Percentiles rank a stretch among this genome's conserved stretches.
phyloP scores from a whole-genome alignment of 2,888 invertebrate genomes.

The Dasypolia templi region DNA sequence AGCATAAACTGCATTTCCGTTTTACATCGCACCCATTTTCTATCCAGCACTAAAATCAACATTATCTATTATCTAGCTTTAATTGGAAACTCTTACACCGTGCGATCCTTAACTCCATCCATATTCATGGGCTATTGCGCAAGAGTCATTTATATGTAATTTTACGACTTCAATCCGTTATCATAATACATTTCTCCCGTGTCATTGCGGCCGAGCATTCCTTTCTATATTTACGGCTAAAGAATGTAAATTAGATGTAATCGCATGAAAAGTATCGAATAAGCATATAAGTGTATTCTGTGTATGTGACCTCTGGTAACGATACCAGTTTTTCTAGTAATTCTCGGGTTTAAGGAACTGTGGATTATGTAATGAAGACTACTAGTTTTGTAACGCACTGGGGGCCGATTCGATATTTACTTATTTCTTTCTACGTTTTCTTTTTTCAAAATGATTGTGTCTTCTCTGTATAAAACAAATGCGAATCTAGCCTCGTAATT shows the following conservation, averaged over 20 bases:
- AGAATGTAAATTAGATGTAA: conserved; percentile 63
- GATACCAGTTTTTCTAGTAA: conserved; percentile 54
- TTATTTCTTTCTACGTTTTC: conserved; percentile 7
- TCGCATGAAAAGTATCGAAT: conserved; percentile 53
- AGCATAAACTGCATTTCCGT: background rate
- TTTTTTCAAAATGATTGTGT: conserved; percentile 2
- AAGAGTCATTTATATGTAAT: conserved; percentile 54
- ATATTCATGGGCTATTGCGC: conserved; percentile 58
- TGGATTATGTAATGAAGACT: conserved; percentile 40
- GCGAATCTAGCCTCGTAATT: background rate
- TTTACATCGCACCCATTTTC: background rate
- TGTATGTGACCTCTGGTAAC: conserved; percentile 40
- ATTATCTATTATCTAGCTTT: conserved; percentile 19
- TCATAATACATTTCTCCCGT: conserved; percentile 63
- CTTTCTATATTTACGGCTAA: conserved; percentile 55
- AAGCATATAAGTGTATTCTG: conserved; percentile 33
- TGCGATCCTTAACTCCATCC: conserved; percentile 39
- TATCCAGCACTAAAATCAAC: conserved; percentile 1
- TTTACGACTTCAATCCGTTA: conserved; percentile 57
- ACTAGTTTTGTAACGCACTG: conserved; percentile 19
- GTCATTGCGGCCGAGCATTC: conserved; percentile 57
- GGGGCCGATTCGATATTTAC: background rate
- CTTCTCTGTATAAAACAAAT: conserved; percentile 17
- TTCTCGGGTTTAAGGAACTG: conserved; percentile 38
- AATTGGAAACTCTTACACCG: conserved; percentile 28